phyloP scores from a whole-genome alignment of 2,888 invertebrate genomes.

The Pardosa pseudoannulata region DNA sequence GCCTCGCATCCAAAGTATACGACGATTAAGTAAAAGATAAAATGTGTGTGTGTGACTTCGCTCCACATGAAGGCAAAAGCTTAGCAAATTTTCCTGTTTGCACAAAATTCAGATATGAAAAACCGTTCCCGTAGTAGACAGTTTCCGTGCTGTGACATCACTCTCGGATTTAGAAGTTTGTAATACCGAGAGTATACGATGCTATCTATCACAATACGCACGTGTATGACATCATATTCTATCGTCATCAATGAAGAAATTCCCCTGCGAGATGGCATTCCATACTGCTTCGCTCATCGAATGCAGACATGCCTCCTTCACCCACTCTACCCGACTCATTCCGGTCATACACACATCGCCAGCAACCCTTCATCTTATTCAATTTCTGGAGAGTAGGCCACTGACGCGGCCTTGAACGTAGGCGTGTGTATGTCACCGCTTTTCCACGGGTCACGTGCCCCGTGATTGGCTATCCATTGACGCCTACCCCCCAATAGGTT shows the following conservation, averaged over 20 bases:
- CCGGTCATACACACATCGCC: not conserved
- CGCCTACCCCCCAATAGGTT: not conserved
- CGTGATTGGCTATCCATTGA: not conserved
- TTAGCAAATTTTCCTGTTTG: too few relatives aligned
- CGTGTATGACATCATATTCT: constrained; percentile 3
- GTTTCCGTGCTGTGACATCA: too few relatives aligned
- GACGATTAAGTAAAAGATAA: too few relatives aligned
- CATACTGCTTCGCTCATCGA: not conserved
- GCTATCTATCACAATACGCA: too few relatives aligned
- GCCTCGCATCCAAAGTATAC: too few relatives aligned
- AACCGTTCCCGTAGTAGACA: too few relatives aligned
- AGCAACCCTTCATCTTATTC: not conserved
- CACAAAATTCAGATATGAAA: too few relatives aligned
- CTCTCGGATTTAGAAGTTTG: too few relatives aligned
- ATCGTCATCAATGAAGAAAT: not conserved
- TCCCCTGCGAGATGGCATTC: not conserved
- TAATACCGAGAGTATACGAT: too few relatives aligned
- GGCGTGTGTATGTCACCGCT: constrained; percentile 31
- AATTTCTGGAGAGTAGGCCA: constrained; percentile 1
- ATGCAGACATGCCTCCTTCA: not conserved
- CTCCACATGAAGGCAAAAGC: too few relatives aligned
- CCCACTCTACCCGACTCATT: not conserved
- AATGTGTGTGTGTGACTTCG: too few relatives aligned
- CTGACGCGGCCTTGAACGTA: constrained; percentile 47
- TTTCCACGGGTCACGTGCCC: constrained; percentile 15